These are phyloP conservation scores for Ictidomys tridecemlineatus DNA, from an alignment of 2,113 vertebrate genomes.

Conservation along the genomic window DNA sequence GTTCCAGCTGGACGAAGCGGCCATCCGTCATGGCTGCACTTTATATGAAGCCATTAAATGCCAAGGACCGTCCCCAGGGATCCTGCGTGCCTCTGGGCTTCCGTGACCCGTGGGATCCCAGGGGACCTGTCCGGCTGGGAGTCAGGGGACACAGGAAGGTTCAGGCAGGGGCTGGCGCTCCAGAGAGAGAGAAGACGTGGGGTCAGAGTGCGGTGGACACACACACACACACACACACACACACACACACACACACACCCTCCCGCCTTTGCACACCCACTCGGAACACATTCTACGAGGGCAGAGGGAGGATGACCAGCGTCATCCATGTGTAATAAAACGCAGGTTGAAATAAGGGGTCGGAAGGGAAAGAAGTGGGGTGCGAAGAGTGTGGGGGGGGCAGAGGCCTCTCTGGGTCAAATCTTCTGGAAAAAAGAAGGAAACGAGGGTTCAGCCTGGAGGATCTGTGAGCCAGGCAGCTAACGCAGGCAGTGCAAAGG, in stretches of 20 bases:
- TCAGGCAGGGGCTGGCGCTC: background rate
- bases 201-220: background rate
- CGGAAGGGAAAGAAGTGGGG: background rate
- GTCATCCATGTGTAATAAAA: too few relatives aligned
- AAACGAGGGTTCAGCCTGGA: background rate
- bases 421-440: background rate
- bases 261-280: background rate
- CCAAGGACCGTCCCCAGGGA: conserved; percentile 71
- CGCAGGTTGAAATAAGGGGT: background rate
- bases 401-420: background rate
- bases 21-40: conserved; percentile 74
- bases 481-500: background rate
- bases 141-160: background rate
- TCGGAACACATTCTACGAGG: background rate
- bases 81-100: conserved; percentile 7
- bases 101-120: background rate
- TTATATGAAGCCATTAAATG: conserved; percentile 80
- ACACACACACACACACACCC: too few relatives aligned
- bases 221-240: too few relatives aligned
- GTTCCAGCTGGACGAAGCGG: conserved; percentile 69
- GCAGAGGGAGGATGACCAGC: background rate
- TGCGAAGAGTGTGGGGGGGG: background rate
- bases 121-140: background rate
- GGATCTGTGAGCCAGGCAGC: background rate
- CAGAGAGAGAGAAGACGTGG: background rate